A percentile compares a stretch with the other conserved stretches of the same genome.
phyloP scores from a whole-genome alignment of 2,888 invertebrate genomes.

The Desoria tigrina region DNA sequence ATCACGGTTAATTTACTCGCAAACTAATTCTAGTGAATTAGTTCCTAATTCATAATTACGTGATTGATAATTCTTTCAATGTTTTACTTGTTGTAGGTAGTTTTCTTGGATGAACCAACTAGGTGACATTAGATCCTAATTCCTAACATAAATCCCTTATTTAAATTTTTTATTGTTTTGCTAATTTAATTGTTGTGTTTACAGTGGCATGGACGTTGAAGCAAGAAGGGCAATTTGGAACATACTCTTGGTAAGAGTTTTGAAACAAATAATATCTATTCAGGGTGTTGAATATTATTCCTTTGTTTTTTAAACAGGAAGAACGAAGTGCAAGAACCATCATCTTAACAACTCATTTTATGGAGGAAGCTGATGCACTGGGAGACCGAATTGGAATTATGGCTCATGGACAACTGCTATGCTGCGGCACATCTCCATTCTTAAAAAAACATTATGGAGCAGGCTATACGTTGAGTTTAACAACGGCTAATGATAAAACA shows the following conservation, averaged over 20 bases:
- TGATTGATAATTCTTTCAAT: background rate
- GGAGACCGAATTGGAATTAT: constrained; percentile 88
- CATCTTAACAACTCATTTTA: constrained; percentile 88
- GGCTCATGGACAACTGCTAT: constrained; percentile 70
- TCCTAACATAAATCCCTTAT: too few species aligned
- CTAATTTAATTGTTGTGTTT: background rate
- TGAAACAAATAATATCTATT: background rate
- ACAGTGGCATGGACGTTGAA: constrained; percentile 59
- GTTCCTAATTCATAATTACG: background rate
- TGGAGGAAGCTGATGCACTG: constrained; percentile 92
- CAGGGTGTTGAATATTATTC: background rate
- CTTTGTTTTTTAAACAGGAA: too few species aligned
- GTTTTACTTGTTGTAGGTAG: constrained; percentile 56
- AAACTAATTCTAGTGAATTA: too few species aligned
- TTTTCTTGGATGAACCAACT: constrained; percentile 63
- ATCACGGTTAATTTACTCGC: background rate
- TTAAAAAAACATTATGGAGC: constrained; percentile 10
- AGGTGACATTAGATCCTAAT: too few species aligned
- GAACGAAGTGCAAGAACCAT: constrained; percentile 73
- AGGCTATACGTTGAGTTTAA: constrained; percentile 28
- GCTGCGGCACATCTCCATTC: constrained; percentile 65
- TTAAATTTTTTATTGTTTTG: too few species aligned
- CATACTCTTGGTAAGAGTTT: constrained; percentile 28
- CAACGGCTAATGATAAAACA: constrained; percentile 14
- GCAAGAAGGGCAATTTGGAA: constrained; percentile 58